phyloP scores from a whole-genome alignment of 1,140 invertebrate genomes.

The Mylabris phalerata region DNA sequence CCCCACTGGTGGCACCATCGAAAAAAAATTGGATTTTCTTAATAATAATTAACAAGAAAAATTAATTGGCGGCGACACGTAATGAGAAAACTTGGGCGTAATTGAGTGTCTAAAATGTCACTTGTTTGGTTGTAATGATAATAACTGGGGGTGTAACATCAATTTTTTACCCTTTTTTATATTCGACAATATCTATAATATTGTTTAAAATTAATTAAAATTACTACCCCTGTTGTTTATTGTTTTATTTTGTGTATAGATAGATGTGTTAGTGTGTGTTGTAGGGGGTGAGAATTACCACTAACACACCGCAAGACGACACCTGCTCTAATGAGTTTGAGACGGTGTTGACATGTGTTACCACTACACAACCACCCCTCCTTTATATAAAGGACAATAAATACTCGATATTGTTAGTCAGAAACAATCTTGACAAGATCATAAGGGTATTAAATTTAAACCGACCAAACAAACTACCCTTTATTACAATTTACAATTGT shows the following conservation, averaged over 20 bases:
- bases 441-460: too few species aligned
- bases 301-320: conserved; percentile 7
- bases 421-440: not conserved
- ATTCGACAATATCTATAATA: too few species aligned
- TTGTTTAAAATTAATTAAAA: too few species aligned
- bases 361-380: not conserved
- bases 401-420: conserved; percentile 6
- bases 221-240: too few species aligned
- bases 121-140: conserved; percentile 3
- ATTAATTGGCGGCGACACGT: not conserved
- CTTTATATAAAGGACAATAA: not conserved
- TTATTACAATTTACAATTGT: too few species aligned
- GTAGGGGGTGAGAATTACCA: not conserved
- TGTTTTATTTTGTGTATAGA: not conserved
- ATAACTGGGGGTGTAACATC: not conserved
- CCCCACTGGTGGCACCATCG: too few species aligned
- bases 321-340: conserved; percentile 21
- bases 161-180: not conserved
- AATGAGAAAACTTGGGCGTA: conserved; percentile 5
- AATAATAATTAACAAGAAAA: too few species aligned
- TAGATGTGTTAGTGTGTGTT: not conserved
- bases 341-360: conserved; percentile 17
- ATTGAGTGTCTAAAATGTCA: conserved; percentile 7
- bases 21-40: too few species aligned
- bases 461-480: too few species aligned